Evolutionary conservation across 2,888 invertebrate genomes (phyloP), one percentile per base, ranked within the genome.

Genomic region (Oscheius sp.): DNA sequence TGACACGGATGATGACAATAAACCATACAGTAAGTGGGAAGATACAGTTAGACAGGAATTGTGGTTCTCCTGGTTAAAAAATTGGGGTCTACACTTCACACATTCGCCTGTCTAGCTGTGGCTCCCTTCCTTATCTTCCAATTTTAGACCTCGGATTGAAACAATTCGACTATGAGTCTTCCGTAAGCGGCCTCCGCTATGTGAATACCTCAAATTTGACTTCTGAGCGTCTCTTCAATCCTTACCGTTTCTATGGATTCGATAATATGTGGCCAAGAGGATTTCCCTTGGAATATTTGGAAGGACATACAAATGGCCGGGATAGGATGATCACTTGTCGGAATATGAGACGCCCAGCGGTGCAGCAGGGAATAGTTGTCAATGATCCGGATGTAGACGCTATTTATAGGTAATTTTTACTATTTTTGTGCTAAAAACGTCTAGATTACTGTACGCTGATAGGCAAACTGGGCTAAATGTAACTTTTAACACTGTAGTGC

Each of bases 301-400:
- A 76, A 63, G 71, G 72, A 12, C 77, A 77, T 64, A 72, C 69
- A 13, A 78, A 80, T 68, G 77, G 73, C 16, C 52, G 70, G 16
- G 58, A 72, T 9, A 59, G 66, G 12, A 73, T 74, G 68, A 66
- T 69, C 9, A 29, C 74, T 1, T 82, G 82, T 52, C 18, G 71
- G 2, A 63, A 46, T 25, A 77, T 77, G 76, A 41, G 59, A 25
- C 35, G 75, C 46, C 35, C 82, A 0, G 75, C 80, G 1, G 82
- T 82, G 16, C 82, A 82, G 53, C 82, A 82, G 23, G 80, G 82
- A 52, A 49, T 82, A 18, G 80, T 82, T 9, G 74, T 75, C 43
- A 77, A 79, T 29, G 81, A 81, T 52, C 81, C 81, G 1, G 81
- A 81, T 56, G 81, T 81, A 1, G 79, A 81, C 56, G 81, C 79